Evolutionary conservation across 2,797 vertebrate genomes (phyloP).

Genomic region (Chloroceryle amazona): DNA sequence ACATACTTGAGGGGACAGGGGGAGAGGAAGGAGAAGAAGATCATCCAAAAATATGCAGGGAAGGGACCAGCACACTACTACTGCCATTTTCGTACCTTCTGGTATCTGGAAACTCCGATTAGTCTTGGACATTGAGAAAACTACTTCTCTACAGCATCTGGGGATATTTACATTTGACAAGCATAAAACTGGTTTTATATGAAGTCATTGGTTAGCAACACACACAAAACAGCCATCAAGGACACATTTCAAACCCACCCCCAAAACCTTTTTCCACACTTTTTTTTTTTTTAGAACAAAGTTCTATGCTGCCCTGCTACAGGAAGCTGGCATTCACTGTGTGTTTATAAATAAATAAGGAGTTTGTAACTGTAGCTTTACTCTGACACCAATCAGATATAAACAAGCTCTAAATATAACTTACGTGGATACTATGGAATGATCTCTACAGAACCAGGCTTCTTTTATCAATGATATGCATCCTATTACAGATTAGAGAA

Average conservation of each 20-base stretch:
- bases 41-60: not conserved
- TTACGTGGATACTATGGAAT: slow-evolving; percentile 8
- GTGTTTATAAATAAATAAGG: slow-evolving; percentile 51
- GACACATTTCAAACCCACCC: not conserved
- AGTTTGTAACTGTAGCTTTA: slow-evolving; percentile 41
- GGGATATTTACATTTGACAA: not conserved
- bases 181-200: not conserved
- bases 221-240: not conserved
- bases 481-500: not conserved
- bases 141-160: not conserved
- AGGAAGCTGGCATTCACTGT: not conserved
- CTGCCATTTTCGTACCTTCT: not conserved
- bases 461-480: not conserved
- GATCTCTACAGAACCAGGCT: slow-evolving; percentile 26
- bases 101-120: not conserved
- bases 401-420: slow-evolving; percentile 60
- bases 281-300: not conserved
- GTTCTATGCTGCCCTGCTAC: not conserved
- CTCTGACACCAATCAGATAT: slow-evolving; percentile 6
- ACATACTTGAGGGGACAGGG: too few species aligned
- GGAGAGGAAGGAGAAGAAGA: accelerated
- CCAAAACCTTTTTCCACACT: not conserved
- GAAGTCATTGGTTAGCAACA: not conserved
- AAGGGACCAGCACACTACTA: not conserved
- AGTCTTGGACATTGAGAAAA: not conserved